Evolutionary conservation across 64 coral and sea anemone species (phyloP).

Genomic region (Orbicella faveolata): DNA sequence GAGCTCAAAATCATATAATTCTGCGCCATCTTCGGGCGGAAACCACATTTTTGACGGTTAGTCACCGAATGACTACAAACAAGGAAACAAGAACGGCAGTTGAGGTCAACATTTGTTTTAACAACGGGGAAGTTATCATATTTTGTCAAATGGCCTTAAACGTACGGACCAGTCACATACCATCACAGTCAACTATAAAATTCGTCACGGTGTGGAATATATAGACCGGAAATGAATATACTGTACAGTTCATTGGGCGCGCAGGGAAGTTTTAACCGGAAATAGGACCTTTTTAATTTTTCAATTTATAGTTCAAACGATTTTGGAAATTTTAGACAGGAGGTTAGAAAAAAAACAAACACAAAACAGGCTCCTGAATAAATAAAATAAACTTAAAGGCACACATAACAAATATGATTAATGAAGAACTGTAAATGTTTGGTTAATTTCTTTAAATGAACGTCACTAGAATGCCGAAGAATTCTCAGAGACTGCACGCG

Average conservation of each 20-base stretch:
- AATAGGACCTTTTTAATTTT: not conserved
- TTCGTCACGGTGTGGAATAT: not conserved
- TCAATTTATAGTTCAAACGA: not conserved
- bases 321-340: not conserved
- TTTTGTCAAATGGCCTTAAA: not conserved
- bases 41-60: conserved; percentile 8
- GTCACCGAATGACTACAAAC: not conserved
- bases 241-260: no score
- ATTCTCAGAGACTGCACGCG: no score
- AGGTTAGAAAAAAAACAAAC: not conserved
- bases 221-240: not conserved
- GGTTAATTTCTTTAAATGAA: no score
- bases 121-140: not conserved
- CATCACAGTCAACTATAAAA: not conserved
- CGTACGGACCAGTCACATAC: not conserved
- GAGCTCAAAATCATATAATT: conserved; percentile 10
- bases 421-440: no score
- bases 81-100: not conserved
- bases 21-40: not conserved
- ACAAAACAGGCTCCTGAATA: not conserved
- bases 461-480: no score
- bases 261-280: not conserved
- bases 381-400: not conserved
- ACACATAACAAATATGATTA: no score
- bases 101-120: not conserved